Evolutionary conservation across 2,797 vertebrate genomes (phyloP).

Genomic region (Microcaecilia unicolor): DNA sequence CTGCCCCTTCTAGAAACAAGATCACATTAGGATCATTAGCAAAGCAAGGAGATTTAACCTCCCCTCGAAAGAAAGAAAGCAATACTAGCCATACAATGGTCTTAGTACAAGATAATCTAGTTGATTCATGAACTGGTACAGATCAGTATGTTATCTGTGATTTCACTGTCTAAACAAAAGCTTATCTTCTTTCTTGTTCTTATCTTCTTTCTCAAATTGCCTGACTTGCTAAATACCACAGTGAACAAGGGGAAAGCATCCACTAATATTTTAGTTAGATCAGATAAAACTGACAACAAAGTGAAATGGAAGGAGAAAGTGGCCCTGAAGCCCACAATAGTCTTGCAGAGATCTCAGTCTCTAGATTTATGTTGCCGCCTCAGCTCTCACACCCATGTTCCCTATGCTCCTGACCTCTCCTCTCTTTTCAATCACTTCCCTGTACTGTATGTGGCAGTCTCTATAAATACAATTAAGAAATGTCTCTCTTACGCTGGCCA

Average conservation of each 20-base stretch:
- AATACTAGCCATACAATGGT: too few species aligned
- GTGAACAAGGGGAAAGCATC: constrained; percentile 32
- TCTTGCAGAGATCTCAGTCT: constrained; percentile 1
- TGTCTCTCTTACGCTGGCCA: too few species aligned
- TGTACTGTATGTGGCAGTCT: too few species aligned
- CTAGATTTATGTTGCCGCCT: constrained; percentile 15
- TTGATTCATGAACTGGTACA: constrained; percentile 14
- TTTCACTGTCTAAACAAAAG: constrained; percentile 27
- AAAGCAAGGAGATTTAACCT: too few species aligned
- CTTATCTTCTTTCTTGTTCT: constrained; percentile 30
- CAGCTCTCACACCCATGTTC: too few species aligned
- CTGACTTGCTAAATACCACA: constrained; percentile 29
- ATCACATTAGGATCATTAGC: too few species aligned
- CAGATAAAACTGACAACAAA: constrained; percentile 36
- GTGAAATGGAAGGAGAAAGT: constrained; percentile 24
- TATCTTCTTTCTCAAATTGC: constrained; percentile 37
- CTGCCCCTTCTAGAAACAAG: too few species aligned
- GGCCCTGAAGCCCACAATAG: background rate
- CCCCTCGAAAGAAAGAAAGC: too few species aligned
- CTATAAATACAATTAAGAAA: too few species aligned
- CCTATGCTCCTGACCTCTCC: too few species aligned
- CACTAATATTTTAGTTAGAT: constrained; percentile 36
- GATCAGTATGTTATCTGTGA: constrained; percentile 24
- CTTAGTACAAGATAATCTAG: background rate
- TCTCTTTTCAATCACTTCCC: too few species aligned